Evolutionary conservation across 2,888 invertebrate genomes (phyloP), one percentile per base, ranked within the genome.

Genomic region (Hermaeophaga mercurialis): DNA sequence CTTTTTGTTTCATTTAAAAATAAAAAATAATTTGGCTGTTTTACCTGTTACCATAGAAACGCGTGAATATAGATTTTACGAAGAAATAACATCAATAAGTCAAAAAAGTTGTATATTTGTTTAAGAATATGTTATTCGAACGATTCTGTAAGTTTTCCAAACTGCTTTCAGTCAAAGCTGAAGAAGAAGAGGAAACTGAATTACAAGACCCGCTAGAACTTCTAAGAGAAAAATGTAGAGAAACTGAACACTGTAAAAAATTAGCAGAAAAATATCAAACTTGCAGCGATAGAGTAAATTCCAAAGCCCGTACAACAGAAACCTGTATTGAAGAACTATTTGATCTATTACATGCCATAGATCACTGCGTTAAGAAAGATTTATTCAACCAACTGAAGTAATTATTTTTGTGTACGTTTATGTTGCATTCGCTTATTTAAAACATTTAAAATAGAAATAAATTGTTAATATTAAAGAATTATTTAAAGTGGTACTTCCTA

Each of bases 251-350:
- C 60, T 88, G 90, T 64, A 78, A 81, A 60, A 79, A 79, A 44
- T 73, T 87, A 19, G 85, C 86, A 72, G 82, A 84, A 24, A 89
- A 85, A 76, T 85, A 90, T 62, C 87, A 90, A 64, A 84, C 85
- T 43, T 98, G 98, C 80, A 95, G 89, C 68, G 88, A 91, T 66
- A 86, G 98, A 45, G 97, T 98, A 0, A 90, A 86, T 73, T 88
- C 92, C 45, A 84, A 87, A 61, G 82, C 84, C 8, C 84, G 90
- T 66, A 98, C 98, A 1, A 80, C 89, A 0, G 98, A 98, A 80
- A 92, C 87, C 3, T 98, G 98, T 73, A 80, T 86, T 44, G 95
- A 98, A 76, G 98, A 98, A 78, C 82, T 98, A 19, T 83, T 93
- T 65, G 97, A 98, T 80, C 94, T 91, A 72, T 79, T 97, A 19